Conservation (phyloP, 2,797 vertebrate genomes). For the Discoglossus pictus region DNA sequence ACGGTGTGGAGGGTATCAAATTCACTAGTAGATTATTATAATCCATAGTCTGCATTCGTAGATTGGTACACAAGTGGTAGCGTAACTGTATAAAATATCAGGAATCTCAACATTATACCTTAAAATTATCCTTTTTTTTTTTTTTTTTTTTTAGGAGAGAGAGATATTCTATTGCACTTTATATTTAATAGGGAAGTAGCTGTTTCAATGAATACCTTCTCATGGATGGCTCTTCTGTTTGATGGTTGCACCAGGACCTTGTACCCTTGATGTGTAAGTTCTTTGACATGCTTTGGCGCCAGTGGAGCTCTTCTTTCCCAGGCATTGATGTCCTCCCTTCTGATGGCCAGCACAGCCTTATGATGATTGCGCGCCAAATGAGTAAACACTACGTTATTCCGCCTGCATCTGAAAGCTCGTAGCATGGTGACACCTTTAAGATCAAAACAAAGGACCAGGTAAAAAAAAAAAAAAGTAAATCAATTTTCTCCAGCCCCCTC, state of each 20-base stretch:
- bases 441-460: conserved; percentile 51
- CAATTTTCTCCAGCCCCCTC: no score
- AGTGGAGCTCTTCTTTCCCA: conserved; percentile 96
- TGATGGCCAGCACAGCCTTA: conserved; percentile 81
- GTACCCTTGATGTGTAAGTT: conserved; percentile 86
- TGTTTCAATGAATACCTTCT: conserved; percentile 78
- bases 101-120: no score
- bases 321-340: conserved; percentile 89
- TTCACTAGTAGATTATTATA: no score
- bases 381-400: conserved; percentile 54
- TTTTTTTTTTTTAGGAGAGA: no score
- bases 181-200: no score
- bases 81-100: no score
- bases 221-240: conserved; percentile 91
- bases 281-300: conserved; percentile 87
- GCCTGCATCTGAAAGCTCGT: conserved; percentile 64
- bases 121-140: no score
- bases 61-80: no score
- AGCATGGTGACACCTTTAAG: conserved; percentile 76
- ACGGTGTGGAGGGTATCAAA: no score
- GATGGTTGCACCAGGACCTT: conserved; percentile 94
- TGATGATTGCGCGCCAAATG: conserved; percentile 67
- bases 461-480: conserved; percentile 29
- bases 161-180: no score
- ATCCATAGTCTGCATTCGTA: no score